Conservation (phyloP, 1,140 invertebrate species). For the Aricia agestis region DNA sequence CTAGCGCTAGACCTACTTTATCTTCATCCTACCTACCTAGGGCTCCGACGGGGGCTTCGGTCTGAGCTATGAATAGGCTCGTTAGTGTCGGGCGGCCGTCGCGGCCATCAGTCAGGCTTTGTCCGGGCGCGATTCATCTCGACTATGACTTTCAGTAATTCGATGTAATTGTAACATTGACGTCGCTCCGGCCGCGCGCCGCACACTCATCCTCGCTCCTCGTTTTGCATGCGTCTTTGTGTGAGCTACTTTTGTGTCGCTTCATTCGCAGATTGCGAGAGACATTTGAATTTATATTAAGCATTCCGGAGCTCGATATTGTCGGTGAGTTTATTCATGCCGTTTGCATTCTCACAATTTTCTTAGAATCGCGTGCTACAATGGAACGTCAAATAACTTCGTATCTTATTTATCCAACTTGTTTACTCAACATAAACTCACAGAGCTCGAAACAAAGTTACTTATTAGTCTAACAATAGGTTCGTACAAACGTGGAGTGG, state of each 20-base stretch:
- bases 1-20: neutral
- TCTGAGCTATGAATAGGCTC: neutral
- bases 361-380: too few relatives aligned
- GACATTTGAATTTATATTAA: neutral
- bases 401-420: too few relatives aligned
- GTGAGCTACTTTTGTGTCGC: neutral
- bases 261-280: neutral
- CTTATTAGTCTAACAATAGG: neutral
- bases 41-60: neutral
- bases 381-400: too few relatives aligned
- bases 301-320: neutral
- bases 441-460: neutral
- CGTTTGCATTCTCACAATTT: too few relatives aligned
- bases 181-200: neutral
- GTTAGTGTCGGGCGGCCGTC: neutral
- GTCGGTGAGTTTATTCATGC: neutral
- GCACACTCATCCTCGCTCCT: neutral
- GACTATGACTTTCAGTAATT: constrained; percentile 14
- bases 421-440: too few relatives aligned
- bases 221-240: neutral
- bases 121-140: neutral
- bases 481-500: neutral
- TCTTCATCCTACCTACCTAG: constrained; percentile 5
- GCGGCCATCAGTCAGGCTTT: constrained; percentile 6
- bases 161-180: neutral